Conservation (phyloP, 2,797 vertebrate species). For the Helicolenus hilgendorfi region DNA sequence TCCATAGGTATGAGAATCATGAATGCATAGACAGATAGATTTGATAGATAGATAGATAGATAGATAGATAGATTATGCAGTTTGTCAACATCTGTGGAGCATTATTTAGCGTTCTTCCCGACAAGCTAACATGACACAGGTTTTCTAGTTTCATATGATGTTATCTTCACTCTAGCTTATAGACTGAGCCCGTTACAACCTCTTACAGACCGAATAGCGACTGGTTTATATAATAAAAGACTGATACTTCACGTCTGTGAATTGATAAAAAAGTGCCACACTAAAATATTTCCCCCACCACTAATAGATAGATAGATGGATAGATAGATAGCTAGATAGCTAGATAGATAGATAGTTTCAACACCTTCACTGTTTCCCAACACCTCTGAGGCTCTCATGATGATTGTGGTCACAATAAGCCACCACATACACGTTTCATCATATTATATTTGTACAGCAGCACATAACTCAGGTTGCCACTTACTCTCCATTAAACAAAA, state of each 20-base stretch:
- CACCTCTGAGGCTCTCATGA: not conserved
- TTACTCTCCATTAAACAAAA: not conserved
- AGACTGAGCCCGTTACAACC: too few species aligned
- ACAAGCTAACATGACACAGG: rapidly evolving
- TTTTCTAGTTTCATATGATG: too few species aligned
- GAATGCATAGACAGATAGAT: too few species aligned
- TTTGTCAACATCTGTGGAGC: constrained; percentile 12
- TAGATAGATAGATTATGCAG: not conserved
- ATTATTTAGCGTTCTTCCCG: not conserved
- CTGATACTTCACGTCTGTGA: too few species aligned
- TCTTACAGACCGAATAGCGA: too few species aligned
- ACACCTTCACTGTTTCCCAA: not conserved
- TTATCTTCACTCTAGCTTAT: too few species aligned
- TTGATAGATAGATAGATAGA: too few species aligned
- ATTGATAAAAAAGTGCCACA: too few species aligned
- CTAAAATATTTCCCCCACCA: too few species aligned
- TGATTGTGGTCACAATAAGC: not conserved
- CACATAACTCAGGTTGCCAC: not conserved
- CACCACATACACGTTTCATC: not conserved
- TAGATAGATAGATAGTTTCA: not conserved
- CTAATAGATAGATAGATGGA: not conserved
- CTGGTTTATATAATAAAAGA: too few species aligned
- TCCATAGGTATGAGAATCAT: too few species aligned
- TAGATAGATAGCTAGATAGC: not conserved
- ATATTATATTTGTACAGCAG: not conserved